Evolutionary conservation across 2,113 vertebrate genomes (phyloP).

Genomic region (Limanda limanda): DNA sequence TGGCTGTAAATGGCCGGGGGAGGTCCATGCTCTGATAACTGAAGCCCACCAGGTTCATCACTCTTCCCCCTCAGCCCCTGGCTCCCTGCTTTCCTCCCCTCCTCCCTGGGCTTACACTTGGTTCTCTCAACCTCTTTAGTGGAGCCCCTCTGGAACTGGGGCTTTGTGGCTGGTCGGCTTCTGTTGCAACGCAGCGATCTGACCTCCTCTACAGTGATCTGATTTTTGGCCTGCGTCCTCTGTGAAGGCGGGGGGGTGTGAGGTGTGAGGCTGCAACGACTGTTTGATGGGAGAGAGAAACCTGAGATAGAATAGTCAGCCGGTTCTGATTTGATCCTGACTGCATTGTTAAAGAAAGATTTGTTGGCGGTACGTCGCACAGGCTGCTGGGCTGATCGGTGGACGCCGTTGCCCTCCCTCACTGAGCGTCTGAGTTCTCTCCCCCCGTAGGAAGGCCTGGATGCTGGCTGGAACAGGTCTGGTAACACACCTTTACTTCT

Average conservation of each 20-base stretch:
- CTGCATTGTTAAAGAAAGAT: slow-evolving; percentile 42
- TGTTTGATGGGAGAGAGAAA: slow-evolving; percentile 25
- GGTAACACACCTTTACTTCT: slow-evolving; percentile 69
- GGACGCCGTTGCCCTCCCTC: slow-evolving; percentile 38
- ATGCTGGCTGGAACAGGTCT: slow-evolving; percentile 59
- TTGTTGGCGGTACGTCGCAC: slow-evolving; percentile 25
- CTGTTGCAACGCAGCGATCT: slow-evolving; percentile 72
- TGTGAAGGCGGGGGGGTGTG: slow-evolving; percentile 27
- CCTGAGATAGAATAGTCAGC: slow-evolving; percentile 70
- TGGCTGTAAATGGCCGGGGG: slow-evolving; percentile 71
- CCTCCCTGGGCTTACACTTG: slow-evolving; percentile 48
- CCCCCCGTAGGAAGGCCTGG: slow-evolving; percentile 31
- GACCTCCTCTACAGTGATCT: slow-evolving; percentile 39
- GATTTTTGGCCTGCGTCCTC: slow-evolving; percentile 32
- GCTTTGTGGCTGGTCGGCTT: slow-evolving; percentile 58
- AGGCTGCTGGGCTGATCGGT: slow-evolving; percentile 32
- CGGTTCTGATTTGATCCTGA: slow-evolving; percentile 78
- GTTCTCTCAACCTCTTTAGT: slow-evolving; percentile 33
- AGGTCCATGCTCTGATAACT: slow-evolving; percentile 50
- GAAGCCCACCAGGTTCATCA: slow-evolving; percentile 37
- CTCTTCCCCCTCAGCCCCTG: slow-evolving; percentile 27
- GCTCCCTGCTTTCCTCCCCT: slow-evolving; percentile 37
- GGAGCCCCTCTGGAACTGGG: slow-evolving; percentile 35
- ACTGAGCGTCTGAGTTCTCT: slow-evolving; percentile 69
- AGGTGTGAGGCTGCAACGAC: not conserved